Conservation (phyloP, 2,797 vertebrate genomes). For the Anolis apletophallus region DNA sequence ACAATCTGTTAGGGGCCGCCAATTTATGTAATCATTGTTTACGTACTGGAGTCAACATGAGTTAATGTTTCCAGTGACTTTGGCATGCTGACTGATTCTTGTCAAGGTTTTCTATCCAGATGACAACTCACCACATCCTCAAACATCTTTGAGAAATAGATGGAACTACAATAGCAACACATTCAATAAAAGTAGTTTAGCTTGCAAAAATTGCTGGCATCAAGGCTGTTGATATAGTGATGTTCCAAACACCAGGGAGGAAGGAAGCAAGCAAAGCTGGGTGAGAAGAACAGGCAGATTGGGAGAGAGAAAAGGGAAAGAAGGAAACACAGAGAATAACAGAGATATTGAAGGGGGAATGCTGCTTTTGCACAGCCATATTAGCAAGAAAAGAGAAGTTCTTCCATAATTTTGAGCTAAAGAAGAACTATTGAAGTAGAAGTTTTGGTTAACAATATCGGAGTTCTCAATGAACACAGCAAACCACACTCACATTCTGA, state of each 20-base stretch:
- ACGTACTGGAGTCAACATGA: background rate
- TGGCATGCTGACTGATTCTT: background rate
- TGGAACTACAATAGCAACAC: background rate
- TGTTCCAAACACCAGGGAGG: background rate
- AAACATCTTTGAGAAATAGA: background rate
- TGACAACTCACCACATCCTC: background rate
- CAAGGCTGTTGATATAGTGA: background rate
- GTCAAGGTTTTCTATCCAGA: background rate
- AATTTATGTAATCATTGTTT: constrained; percentile 6
- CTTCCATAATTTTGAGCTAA: background rate
- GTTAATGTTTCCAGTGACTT: background rate
- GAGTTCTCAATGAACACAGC: background rate
- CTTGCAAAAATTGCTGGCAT: background rate
- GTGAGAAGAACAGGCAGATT: background rate
- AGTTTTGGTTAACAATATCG: background rate
- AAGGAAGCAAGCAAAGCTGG: background rate
- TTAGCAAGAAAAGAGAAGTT: background rate
- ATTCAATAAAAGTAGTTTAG: constrained; percentile 15
- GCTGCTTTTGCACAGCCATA: background rate
- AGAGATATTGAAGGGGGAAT: background rate
- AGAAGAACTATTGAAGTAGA: background rate
- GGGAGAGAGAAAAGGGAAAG: no score
- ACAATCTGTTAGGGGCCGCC: background rate
- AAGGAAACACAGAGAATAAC: no score
- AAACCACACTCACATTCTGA: background rate